Evolutionary conservation across 53 echinoderm and acorn worm genomes (phyloP).

Genomic region (Zoroaster sp.): DNA sequence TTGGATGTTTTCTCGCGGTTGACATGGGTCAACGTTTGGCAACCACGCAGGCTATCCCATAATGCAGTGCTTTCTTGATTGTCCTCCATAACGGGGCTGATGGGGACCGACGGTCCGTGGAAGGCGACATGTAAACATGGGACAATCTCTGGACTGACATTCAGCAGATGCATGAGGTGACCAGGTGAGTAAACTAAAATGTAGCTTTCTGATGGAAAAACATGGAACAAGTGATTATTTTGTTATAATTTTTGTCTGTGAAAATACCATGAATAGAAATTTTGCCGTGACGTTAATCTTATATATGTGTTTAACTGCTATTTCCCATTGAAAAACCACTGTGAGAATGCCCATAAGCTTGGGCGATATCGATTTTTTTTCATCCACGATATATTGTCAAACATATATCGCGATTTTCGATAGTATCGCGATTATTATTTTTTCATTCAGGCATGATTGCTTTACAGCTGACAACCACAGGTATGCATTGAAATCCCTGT

Average conservation of each 20-base stretch:
- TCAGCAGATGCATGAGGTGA: constrained; percentile 75
- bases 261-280: no score
- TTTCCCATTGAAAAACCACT: no score
- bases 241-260: no score
- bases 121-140: constrained; percentile 80
- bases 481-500: no score
- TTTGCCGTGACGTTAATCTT: neutral
- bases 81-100: constrained; percentile 28
- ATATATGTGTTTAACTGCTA: neutral
- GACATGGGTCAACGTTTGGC: constrained; percentile 62
- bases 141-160: constrained; percentile 72
- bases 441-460: no score
- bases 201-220: constrained; percentile 57
- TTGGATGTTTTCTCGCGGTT: constrained; percentile 60
- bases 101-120: constrained; percentile 56
- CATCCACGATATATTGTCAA: no score
- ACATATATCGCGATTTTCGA: no score
- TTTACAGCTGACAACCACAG: no score
- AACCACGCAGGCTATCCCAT: neutral
- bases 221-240: neutral
- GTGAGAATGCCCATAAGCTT: no score
- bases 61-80: neutral
- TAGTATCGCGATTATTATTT: no score
- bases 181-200: constrained; percentile 77
- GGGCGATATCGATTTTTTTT: no score